Conservation (phyloP, 1,140 invertebrate genomes). For the Bombus superbus region DNA sequence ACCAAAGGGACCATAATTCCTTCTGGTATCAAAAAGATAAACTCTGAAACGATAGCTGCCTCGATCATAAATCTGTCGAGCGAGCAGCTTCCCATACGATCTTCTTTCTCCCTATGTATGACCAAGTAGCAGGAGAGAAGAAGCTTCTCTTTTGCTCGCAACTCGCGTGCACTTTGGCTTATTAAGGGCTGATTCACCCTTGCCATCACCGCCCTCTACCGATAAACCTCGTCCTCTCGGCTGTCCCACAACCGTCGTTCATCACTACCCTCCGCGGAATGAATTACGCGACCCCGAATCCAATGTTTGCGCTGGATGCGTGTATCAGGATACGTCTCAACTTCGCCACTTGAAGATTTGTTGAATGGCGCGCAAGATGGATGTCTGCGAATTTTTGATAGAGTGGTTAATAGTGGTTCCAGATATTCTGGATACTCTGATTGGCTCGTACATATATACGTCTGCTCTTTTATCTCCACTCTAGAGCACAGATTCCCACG, state of each 20-base stretch:
- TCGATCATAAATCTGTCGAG: constrained; percentile 17
- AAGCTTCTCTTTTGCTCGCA: constrained; percentile 69
- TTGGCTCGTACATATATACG: too few species aligned
- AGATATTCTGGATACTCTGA: too few species aligned
- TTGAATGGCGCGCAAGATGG: too few species aligned
- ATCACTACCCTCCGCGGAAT: constrained; percentile 65
- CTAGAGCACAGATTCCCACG: too few species aligned
- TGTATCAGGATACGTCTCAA: neutral
- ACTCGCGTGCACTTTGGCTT: constrained; percentile 80
- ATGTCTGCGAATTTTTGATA: too few species aligned
- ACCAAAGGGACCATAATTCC: neutral
- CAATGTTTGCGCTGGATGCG: neutral
- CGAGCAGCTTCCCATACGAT: neutral
- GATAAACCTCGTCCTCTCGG: constrained; percentile 59
- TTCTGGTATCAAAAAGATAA: constrained; percentile 13
- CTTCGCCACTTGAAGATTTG: neutral
- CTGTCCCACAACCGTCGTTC: constrained; percentile 71
- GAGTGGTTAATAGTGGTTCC: too few species aligned
- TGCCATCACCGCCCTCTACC: constrained; percentile 43
- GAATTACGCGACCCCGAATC: constrained; percentile 63
- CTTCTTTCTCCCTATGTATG: neutral
- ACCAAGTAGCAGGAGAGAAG: neutral
- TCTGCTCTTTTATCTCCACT: too few species aligned
- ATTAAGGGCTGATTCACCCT: constrained; percentile 74
- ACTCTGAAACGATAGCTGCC: constrained; percentile 1